Conservation (phyloP, 2,113 vertebrate species). For the Aegotheles bennettii region DNA sequence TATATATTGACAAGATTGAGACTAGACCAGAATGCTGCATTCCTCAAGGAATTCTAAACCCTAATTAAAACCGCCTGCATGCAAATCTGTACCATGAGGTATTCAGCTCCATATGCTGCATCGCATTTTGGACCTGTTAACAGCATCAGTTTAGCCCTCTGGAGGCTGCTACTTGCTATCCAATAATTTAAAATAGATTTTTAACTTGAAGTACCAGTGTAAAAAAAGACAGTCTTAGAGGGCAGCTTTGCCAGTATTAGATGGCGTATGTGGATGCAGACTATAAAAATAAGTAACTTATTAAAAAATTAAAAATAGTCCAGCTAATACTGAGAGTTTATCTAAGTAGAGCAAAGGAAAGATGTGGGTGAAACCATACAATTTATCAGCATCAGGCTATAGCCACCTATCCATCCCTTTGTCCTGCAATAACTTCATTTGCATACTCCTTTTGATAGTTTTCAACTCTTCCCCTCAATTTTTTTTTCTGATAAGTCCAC, state of each 20-base stretch:
- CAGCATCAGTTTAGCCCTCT: conserved; percentile 37
- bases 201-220: conserved; percentile 6
- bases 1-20: conserved; percentile 34
- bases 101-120: conserved; percentile 53
- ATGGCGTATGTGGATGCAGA: neutral
- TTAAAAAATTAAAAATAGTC: neutral
- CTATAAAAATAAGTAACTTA: neutral
- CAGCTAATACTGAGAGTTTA: neutral
- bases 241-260: neutral
- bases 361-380: neutral
- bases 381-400: neutral
- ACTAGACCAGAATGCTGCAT: conserved; percentile 41
- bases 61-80: conserved; percentile 73
- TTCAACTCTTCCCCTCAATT: neutral
- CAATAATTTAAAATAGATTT: conserved; percentile 45
- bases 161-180: conserved; percentile 51
- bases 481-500: neutral
- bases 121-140: conserved; percentile 51
- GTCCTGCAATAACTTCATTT: neutral
- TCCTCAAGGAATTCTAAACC: conserved; percentile 65
- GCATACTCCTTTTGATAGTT: neutral
- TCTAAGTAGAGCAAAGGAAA: neutral
- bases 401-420: neutral
- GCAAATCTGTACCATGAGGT: conserved; percentile 56
- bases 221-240: conserved; percentile 20